These are phyloP conservation scores for Pelmatolapia mariae DNA, from an alignment of 2,113 vertebrate genomes.

Conservation along the genomic window DNA sequence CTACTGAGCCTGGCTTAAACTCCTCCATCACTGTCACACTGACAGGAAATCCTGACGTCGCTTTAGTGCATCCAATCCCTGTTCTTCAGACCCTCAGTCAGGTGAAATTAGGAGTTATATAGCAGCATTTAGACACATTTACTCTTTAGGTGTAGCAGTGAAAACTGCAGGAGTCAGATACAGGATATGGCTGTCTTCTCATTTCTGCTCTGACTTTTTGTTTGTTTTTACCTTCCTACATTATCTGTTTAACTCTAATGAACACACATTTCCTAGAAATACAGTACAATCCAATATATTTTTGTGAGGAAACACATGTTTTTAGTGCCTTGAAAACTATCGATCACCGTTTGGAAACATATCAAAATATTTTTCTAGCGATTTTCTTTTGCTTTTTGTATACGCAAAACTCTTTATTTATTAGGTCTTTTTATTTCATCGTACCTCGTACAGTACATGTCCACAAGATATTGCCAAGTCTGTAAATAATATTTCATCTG, in stretches of 20 bases:
- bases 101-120: neutral
- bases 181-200: neutral
- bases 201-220: neutral
- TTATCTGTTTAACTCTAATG: neutral
- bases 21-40: constrained; percentile 1
- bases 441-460: neutral
- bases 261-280: neutral
- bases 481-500: neutral
- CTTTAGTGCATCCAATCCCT: neutral
- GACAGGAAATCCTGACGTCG: constrained; percentile 2
- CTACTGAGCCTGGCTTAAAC: neutral
- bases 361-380: neutral
- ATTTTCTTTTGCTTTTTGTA: neutral
- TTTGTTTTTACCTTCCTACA: neutral
- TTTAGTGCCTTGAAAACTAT: neutral
- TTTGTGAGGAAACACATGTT: neutral
- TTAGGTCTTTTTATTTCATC: neutral
- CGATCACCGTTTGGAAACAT: neutral
- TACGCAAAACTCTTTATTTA: neutral
- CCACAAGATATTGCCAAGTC: neutral
- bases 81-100: neutral
- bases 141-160: neutral
- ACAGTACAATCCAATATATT: neutral
- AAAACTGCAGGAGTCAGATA: neutral
- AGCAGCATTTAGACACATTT: neutral